Conservation (phyloP, 2,888 invertebrate genomes). For the Chrysodeixis includens region DNA sequence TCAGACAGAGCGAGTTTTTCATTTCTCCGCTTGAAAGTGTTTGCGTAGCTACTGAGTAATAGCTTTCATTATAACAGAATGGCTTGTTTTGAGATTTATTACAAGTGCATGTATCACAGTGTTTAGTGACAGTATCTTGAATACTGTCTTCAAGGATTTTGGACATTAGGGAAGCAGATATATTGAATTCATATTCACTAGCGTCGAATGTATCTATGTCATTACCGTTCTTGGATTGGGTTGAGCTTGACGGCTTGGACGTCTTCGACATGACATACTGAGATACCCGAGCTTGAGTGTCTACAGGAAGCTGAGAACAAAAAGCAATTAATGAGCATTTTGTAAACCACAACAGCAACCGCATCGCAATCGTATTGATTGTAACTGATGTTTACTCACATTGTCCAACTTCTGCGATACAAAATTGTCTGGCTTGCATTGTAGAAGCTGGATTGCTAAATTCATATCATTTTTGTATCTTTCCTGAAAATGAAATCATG, state of each 20-base stretch:
- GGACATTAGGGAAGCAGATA: slow-evolving; percentile 96
- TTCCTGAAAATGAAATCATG: slow-evolving; percentile 91
- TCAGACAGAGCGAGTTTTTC: slow-evolving; percentile 88
- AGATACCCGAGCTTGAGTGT: slow-evolving; percentile 96
- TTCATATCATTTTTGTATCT: slow-evolving; percentile 98
- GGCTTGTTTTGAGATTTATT: slow-evolving; percentile 87
- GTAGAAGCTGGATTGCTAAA: slow-evolving; percentile 97
- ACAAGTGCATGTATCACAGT: slow-evolving; percentile 95
- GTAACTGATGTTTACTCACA: slow-evolving; percentile 89
- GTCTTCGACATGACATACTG: slow-evolving; percentile 92
- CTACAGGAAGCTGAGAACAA: slow-evolving; percentile 94
- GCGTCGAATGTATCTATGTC: slow-evolving; percentile 88
- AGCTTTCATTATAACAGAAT: slow-evolving; percentile 87
- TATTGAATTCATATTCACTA: slow-evolving; percentile 91
- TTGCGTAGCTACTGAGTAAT: slow-evolving; percentile 91
- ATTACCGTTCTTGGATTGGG: slow-evolving; percentile 78
- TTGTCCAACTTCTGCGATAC: slow-evolving; percentile 96
- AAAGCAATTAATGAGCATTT: slow-evolving; percentile 40
- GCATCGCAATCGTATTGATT: no score
- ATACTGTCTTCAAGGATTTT: slow-evolving; percentile 97
- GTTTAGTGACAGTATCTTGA: slow-evolving; percentile 94
- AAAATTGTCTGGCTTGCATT: slow-evolving; percentile 98
- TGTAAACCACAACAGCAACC: slow-evolving; percentile 25
- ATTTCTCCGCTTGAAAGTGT: slow-evolving; percentile 86
- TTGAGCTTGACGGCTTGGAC: slow-evolving; percentile 80